Evolutionary conservation across 2,113 vertebrate genomes (phyloP).

Genomic region (Noturus placidus): DNA sequence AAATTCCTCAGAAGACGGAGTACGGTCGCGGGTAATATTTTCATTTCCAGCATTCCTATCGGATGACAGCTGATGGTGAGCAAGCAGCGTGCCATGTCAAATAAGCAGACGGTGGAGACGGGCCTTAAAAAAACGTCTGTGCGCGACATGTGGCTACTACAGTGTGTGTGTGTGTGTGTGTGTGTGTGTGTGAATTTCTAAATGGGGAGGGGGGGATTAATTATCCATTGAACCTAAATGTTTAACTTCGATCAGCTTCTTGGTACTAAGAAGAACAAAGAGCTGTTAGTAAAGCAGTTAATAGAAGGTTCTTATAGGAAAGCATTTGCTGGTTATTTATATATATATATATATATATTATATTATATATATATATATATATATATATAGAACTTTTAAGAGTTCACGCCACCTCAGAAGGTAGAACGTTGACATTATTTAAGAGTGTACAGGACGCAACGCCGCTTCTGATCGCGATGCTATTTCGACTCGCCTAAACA

Average conservation of each 20-base stretch:
- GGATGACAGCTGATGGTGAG: conserved; percentile 43
- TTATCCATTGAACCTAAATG: background rate
- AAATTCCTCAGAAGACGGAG: conserved; percentile 16
- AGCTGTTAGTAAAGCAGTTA: background rate
- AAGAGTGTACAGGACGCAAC: background rate
- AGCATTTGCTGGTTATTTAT: no score
- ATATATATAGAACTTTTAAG: no score
- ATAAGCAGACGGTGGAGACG: conserved; percentile 33
- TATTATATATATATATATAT: no score
- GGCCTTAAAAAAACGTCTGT: conserved; percentile 26
- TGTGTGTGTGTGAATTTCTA: conserved; percentile 31
- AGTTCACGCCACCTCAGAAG: background rate
- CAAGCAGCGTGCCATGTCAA: conserved; percentile 32
- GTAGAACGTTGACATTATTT: background rate
- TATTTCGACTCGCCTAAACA: background rate
- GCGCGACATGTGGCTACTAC: conserved; percentile 11
- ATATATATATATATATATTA: no score
- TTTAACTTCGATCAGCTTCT: background rate
- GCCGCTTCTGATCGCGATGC: background rate
- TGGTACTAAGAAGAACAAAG: background rate
- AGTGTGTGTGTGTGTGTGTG: conserved; percentile 24
- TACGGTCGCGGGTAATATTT: conserved; percentile 39
- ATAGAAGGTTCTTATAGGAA: background rate
- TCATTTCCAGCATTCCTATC: conserved; percentile 49
- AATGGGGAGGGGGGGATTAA: background rate